Evolutionary conservation across 2,797 vertebrate species (phyloP).

Genomic region (Gila robusta): DNA sequence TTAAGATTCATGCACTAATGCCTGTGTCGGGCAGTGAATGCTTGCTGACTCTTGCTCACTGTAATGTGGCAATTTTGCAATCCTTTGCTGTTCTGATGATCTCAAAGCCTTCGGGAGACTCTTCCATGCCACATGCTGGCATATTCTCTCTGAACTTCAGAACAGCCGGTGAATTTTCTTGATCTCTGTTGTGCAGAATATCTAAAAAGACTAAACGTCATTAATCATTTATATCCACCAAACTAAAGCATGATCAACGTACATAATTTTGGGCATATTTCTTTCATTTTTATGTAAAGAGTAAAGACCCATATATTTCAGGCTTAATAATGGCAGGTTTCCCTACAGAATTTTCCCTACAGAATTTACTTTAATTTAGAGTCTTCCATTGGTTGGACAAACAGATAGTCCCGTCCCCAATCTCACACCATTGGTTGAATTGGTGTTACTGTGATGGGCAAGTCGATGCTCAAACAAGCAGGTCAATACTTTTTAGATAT

Average conservation of each 20-base stretch:
- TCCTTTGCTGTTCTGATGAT: constrained; percentile 41
- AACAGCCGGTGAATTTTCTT: constrained; percentile 1
- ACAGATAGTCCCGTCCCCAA: too few species aligned
- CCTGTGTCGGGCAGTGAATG: constrained; percentile 38
- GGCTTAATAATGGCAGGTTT: background rate
- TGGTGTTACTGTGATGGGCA: background rate
- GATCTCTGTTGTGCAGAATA: constrained; percentile 1
- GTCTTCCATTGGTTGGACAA: background rate
- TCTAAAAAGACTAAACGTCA: constrained; percentile 3
- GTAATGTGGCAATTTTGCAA: constrained; percentile 55
- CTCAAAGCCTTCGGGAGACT: constrained; percentile 13
- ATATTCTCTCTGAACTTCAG: constrained; percentile 13
- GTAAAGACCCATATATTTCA: background rate
- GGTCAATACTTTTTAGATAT: background rate
- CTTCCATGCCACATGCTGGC: constrained; percentile 12
- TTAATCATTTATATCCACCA: background rate
- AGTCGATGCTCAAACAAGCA: background rate
- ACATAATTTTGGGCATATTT: background rate
- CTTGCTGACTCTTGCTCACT: constrained; percentile 53
- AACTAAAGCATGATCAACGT: background rate
- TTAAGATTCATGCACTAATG: constrained; percentile 52
- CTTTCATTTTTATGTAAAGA: background rate
- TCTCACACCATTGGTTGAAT: background rate
- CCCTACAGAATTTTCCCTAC: background rate
- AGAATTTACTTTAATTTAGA: background rate